Evolutionary conservation across 2,113 vertebrate species (phyloP).

Genomic region (Thamnaconus septentrionalis): DNA sequence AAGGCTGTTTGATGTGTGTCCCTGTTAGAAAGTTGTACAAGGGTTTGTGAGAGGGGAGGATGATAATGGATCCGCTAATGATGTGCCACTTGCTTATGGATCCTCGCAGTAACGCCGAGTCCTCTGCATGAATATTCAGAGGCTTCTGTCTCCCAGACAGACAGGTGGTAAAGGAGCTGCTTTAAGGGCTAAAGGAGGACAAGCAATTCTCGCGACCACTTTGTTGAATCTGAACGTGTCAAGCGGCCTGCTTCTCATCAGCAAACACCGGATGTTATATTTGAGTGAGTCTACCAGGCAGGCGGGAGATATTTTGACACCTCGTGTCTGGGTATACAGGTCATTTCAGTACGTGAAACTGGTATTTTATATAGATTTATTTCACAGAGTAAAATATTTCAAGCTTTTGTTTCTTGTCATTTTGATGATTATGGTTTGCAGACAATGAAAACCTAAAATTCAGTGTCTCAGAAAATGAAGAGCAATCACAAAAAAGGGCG

Average conservation of each 20-base stretch:
- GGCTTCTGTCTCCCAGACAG: conserved; percentile 18
- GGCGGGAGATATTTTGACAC: conserved; percentile 10
- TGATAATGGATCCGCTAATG: conserved; percentile 62
- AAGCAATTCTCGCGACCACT: conserved; percentile 21
- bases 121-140: conserved; percentile 66
- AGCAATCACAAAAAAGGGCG: no score
- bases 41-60: conserved; percentile 51
- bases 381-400: no score
- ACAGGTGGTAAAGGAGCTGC: conserved; percentile 43
- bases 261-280: not conserved
- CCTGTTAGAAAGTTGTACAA: conserved; percentile 38
- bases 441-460: no score
- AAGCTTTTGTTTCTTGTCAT: no score
- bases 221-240: conserved; percentile 14
- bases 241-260: conserved; percentile 9
- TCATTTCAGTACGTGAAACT: no score
- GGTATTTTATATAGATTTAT: no score
- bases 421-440: no score
- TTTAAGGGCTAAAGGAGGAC: conserved; percentile 47
- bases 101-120: conserved; percentile 40
- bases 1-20: conserved; percentile 60
- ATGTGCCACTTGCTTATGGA: conserved; percentile 57
- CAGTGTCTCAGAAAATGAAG: no score
- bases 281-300: conserved; percentile 11
- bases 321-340: conserved; percentile 7